Conservation (phyloP, 2,113 vertebrate genomes). For the Perca schrenkii region DNA sequence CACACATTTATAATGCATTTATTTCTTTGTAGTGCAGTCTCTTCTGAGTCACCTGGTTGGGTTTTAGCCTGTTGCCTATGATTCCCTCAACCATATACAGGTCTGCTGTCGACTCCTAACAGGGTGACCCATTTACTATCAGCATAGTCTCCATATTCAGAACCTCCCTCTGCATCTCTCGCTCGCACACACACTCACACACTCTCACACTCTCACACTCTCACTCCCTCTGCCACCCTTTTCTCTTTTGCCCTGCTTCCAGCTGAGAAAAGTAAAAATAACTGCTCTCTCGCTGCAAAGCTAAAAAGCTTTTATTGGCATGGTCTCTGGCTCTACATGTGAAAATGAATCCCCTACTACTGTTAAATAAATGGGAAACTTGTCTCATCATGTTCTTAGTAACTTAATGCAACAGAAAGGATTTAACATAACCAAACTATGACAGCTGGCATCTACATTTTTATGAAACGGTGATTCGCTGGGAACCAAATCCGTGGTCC, state of each 20-base stretch:
- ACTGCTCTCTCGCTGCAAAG: constrained; percentile 62
- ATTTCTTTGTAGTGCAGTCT: neutral
- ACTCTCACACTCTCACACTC: constrained; percentile 25
- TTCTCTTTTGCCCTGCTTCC: constrained; percentile 68
- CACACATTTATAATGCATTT: constrained; percentile 36
- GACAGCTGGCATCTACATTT: constrained; percentile 19
- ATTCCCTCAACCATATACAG: constrained; percentile 26
- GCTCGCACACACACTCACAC: constrained; percentile 27
- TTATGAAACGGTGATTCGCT: constrained; percentile 9
- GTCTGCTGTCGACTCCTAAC: constrained; percentile 62
- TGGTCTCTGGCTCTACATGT: constrained; percentile 55
- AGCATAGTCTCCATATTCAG: constrained; percentile 53
- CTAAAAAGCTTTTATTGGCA: constrained; percentile 60
- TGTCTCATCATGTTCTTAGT: constrained; percentile 37
- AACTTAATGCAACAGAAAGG: constrained; percentile 11
- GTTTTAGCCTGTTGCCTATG: constrained; percentile 20
- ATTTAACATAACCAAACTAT: constrained; percentile 12
- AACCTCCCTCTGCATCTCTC: constrained; percentile 55
- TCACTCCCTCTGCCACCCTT: constrained; percentile 42
- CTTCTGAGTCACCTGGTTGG: constrained; percentile 34
- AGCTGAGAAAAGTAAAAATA: constrained; percentile 78
- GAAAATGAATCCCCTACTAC: constrained; percentile 40
- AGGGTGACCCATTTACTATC: constrained; percentile 79
- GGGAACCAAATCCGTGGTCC: neutral
- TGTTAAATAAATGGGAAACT: constrained; percentile 31